phyloP scores from a whole-genome alignment of 2,888 invertebrate species.

The Agrochola macilenta region DNA sequence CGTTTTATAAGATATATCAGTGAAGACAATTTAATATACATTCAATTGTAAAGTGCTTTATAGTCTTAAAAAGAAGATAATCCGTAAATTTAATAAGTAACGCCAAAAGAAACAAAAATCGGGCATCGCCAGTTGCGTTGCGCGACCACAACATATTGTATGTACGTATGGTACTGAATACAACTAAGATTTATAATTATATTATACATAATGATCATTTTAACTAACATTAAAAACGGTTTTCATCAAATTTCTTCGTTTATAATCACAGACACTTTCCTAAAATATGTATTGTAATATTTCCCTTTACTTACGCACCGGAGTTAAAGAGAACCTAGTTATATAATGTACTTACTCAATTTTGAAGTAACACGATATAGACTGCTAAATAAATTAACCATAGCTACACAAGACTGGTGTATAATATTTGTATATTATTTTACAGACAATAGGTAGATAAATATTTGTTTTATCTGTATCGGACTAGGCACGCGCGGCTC shows the following conservation, averaged over 20 bases:
- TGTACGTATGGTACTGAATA: constrained; percentile 69
- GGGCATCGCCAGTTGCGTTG: constrained; percentile 58
- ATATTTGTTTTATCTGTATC: constrained; percentile 88
- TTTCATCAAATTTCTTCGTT: constrained; percentile 89
- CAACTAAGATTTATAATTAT: constrained; percentile 80
- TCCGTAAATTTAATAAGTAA: constrained; percentile 76
- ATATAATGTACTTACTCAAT: constrained; percentile 81
- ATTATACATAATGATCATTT: constrained; percentile 81
- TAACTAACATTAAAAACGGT: constrained; percentile 85
- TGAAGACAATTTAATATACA: constrained; percentile 66
- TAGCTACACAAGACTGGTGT: constrained; percentile 87
- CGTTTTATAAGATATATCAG: constrained; percentile 65
- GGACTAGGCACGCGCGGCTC: constrained; percentile 89
- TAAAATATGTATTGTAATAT: constrained; percentile 87
- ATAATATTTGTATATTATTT: constrained; percentile 82
- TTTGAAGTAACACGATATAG: constrained; percentile 83
- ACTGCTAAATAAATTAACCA: constrained; percentile 88
- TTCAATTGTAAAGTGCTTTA: constrained; percentile 73
- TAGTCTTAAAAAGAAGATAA: constrained; percentile 71
- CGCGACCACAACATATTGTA: constrained; percentile 63
- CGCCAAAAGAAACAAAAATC: constrained; percentile 66
- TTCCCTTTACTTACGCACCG: constrained; percentile 84
- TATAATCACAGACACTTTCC: constrained; percentile 91
- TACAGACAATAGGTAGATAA: constrained; percentile 87
- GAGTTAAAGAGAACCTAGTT: constrained; percentile 82